These are phyloP conservation scores for Maniola jurtina DNA, from an alignment of 1,140 invertebrate genomes.

Conservation along the genomic window DNA sequence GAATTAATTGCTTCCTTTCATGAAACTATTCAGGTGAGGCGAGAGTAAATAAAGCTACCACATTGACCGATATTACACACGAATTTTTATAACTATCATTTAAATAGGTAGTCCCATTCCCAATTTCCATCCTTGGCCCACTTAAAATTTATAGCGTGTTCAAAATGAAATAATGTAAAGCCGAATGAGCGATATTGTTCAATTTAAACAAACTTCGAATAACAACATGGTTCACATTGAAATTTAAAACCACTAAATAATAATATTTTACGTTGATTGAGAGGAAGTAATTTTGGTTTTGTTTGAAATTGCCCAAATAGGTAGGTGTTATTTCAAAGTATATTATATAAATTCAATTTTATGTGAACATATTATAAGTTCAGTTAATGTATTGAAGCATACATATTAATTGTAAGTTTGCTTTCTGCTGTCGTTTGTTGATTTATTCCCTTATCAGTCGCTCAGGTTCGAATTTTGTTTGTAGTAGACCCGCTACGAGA, in stretches of 20 bases:
- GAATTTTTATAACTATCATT: conserved; percentile 18
- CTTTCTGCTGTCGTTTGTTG: too few species aligned
- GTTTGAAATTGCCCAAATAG: not conserved
- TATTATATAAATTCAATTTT: too few species aligned
- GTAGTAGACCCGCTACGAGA: too few species aligned
- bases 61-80: conserved; percentile 26
- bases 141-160: conserved; percentile 9
- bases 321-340: too few species aligned
- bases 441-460: too few species aligned
- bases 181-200: not conserved
- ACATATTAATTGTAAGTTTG: too few species aligned
- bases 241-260: conserved; percentile 11
- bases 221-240: not conserved
- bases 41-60: conserved; percentile 54
- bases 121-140: not conserved
- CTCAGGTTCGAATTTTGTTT: too few species aligned
- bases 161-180: conserved; percentile 9
- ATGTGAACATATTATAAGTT: not conserved
- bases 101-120: conserved; percentile 1
- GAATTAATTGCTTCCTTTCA: conserved; percentile 72
- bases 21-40: conserved; percentile 73
- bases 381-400: too few species aligned
- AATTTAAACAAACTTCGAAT: conserved; percentile 7
- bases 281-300: conserved; percentile 6
- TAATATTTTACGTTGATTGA: conserved; percentile 6